Base-by-base conservation (phyloP, 2,113 vertebrate species). In the Centropus bengalensis region DNA sequence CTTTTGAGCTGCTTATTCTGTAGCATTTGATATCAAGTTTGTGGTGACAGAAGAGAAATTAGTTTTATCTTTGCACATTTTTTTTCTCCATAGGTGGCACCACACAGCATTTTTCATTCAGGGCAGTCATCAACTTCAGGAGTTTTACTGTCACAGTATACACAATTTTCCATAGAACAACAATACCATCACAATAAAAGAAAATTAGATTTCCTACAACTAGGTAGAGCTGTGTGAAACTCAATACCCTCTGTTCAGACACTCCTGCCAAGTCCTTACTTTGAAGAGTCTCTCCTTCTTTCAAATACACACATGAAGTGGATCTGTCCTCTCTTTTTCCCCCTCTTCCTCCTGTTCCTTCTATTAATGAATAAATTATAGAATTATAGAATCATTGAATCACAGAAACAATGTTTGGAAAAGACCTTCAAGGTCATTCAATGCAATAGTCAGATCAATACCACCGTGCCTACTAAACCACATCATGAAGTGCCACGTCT, bases 31-130 rank as follows among this genome's bases (percentile, higher is more conserved):
- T 83, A 22, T 58, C 56, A 32, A 44, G 56, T 64, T 81, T 88
- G 60, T 82, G 45, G 27, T 88, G 84, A 14, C 49, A 54, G 42
- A 82, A 6, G 32, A 92, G 58, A 90, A 91, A 95, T 69, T 69
- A 91, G 33, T 59, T 93, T 73, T 79, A 79, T 86, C 66, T 62
- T 74, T 86, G n/a, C 45, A 76, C 17, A 38, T 67, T 95, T 94
- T 90, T 88, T 95, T 97, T 84, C 82, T 64, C 73, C 76, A 92
- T 84, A 74, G 51, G 42, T 88, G 58, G 82, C 89, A 86, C 33
- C 70, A 55, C 7, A 49, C 8, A 74, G n/a, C 24, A 86, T 90
- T 96, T 96, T 93, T 97, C 58, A 94, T 90, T 91, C 27, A 8
- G 9, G 44, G 7, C 15, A 83, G 45, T 55, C 23, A 49, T 73